These are phyloP conservation scores for Tetranychus piercei DNA, from an alignment of 2,888 invertebrate species.

Conservation along the genomic window DNA sequence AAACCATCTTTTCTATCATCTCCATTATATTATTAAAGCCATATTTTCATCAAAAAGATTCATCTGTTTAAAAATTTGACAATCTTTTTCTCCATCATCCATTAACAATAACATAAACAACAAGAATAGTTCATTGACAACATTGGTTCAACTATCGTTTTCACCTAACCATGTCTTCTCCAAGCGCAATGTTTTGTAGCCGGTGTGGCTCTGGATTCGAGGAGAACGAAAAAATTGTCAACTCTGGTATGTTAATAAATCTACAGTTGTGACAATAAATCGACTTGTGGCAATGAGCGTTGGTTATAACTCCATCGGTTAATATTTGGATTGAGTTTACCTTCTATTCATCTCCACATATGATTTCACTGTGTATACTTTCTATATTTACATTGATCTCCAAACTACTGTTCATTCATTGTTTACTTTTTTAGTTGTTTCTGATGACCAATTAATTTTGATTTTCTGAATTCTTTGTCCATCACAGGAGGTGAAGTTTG, in stretches of 20 bases:
- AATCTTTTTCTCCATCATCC: neutral
- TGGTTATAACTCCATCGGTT: neutral
- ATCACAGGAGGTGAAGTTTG: constrained; percentile 59
- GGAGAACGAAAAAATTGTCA: constrained; percentile 91
- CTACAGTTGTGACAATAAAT: neutral
- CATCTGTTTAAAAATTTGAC: neutral
- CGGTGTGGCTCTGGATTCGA: constrained; percentile 92
- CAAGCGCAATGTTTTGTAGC: constrained; percentile 43
- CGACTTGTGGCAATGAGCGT: neutral
- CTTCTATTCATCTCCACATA: no score
- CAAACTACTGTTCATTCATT: neutral
- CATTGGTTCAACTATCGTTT: neutral
- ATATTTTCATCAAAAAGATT: neutral
- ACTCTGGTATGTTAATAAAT: constrained; percentile 47
- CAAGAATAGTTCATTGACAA: neutral
- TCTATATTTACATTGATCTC: no score
- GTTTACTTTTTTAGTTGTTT: neutral
- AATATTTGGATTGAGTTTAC: no score
- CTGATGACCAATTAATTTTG: neutral
- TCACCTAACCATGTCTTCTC: constrained; percentile 12
- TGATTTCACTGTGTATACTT: no score
- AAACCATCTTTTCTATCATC: neutral
- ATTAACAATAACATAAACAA: neutral
- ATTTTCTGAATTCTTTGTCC: neutral
- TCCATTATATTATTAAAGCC: neutral